Percentiles rank a stretch among this genome's conserved stretches.
Evolutionary conservation across 1,140 invertebrate genomes (phyloP).

Genomic region (Listronotus bonariensis): DNA sequence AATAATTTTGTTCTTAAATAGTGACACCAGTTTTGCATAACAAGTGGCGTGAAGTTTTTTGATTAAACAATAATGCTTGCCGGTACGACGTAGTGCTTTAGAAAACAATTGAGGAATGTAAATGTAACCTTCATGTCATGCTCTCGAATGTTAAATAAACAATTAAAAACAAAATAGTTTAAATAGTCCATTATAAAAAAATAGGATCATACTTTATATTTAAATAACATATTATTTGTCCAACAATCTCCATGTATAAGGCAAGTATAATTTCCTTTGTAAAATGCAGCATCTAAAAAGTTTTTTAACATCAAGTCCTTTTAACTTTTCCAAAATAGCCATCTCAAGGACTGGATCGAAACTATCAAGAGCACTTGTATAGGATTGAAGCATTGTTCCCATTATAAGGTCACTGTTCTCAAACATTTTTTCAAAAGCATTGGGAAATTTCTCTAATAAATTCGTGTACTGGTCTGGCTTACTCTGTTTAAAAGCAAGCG

Average conservation of each 20-base stretch:
- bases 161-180: no score
- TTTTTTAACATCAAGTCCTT: background rate
- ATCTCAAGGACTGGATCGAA: conserved; percentile 13
- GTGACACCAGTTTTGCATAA: no score
- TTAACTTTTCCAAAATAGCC: conserved; percentile 7
- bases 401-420: background rate
- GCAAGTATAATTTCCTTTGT: conserved; percentile 34
- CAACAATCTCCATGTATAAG: conserved; percentile 38
- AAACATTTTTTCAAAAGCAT: conserved; percentile 10
- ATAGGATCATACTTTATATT: conserved; percentile 32
- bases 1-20: no score
- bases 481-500: conserved; percentile 56
- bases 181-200: no score
- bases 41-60: no score
- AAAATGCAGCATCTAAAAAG: conserved; percentile 19
- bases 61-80: no score
- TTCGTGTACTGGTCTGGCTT: conserved; percentile 41
- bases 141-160: no score
- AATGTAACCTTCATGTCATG: no score
- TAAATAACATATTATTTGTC: conserved; percentile 37
- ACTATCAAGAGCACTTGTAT: conserved; percentile 4
- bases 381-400: background rate
- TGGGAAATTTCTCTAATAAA: conserved; percentile 1
- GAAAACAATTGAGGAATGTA: no score
- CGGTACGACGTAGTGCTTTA: no score